Percentiles rank a stretch among this genome's conserved stretches.
Conservation (phyloP, 2,888 invertebrate genomes). For the Allolobophora icterica region DNA sequence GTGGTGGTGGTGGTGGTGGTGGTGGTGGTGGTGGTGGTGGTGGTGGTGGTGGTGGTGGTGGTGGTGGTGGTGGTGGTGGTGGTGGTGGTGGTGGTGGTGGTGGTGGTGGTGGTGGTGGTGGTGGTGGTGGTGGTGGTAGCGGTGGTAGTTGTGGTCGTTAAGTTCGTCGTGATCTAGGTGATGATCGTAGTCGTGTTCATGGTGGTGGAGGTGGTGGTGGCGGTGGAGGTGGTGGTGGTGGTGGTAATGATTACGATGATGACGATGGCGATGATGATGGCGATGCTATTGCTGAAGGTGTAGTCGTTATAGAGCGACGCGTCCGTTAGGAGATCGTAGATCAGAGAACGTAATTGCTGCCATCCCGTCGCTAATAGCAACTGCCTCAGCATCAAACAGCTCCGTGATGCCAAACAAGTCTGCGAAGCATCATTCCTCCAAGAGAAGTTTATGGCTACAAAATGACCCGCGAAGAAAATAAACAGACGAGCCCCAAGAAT, state of each 20-base stretch:
- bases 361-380: neutral
- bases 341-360: neutral
- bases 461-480: neutral
- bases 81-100: no score
- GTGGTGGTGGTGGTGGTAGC: no score
- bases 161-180: no score
- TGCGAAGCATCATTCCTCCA: neutral
- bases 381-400: neutral
- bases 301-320: neutral
- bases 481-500: neutral
- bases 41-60: neutral
- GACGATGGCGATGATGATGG: slow-evolving; percentile 12
- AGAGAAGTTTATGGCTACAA: neutral
- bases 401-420: neutral
- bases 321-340: neutral
- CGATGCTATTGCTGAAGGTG: neutral
- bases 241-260: slow-evolving; percentile 34
- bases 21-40: neutral
- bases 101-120: no score
- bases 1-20: slow-evolving; percentile 31
- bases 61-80: no score
- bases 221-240: no score
- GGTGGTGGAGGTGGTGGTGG: no score
- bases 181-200: no score
- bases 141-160: no score